Conservation (phyloP, 2,888 invertebrate genomes). For the Stenodema calcarata region DNA sequence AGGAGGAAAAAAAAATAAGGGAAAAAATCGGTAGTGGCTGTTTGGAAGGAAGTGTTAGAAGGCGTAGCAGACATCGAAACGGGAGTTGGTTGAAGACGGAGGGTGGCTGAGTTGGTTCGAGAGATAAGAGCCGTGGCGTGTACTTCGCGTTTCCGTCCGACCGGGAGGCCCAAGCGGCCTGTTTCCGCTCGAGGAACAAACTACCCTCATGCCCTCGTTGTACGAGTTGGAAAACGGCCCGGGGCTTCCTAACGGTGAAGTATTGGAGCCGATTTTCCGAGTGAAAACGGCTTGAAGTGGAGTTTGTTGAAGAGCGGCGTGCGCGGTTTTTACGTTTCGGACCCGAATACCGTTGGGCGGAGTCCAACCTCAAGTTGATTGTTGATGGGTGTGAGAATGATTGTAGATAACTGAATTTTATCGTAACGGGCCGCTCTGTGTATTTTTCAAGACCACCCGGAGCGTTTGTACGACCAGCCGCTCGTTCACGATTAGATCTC, state of each 20-base stretch:
- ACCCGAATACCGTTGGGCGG: too few relatives aligned
- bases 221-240: background rate
- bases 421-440: too few relatives aligned
- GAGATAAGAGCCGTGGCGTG: conserved; percentile 2
- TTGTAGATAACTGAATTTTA: too few relatives aligned
- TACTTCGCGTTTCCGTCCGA: conserved; percentile 4
- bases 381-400: too few relatives aligned
- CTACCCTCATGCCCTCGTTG: background rate
- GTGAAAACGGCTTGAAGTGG: background rate
- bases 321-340: background rate
- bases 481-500: too few relatives aligned
- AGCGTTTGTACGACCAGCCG: too few relatives aligned
- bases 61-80: conserved; percentile 1
- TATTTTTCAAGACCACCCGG: too few relatives aligned
- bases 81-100: background rate
- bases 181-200: background rate
- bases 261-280: background rate
- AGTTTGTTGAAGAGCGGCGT: background rate
- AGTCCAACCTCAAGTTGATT: too few relatives aligned
- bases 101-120: background rate
- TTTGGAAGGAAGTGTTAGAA: background rate
- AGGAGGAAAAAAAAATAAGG: background rate
- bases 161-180: background rate
- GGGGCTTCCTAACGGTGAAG: background rate
- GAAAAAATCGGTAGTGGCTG: background rate